Percentiles rank a stretch among this genome's conserved stretches.
phyloP scores from a whole-genome alignment of 1,140 invertebrate genomes.

The Meloidogyne hapla region DNA sequence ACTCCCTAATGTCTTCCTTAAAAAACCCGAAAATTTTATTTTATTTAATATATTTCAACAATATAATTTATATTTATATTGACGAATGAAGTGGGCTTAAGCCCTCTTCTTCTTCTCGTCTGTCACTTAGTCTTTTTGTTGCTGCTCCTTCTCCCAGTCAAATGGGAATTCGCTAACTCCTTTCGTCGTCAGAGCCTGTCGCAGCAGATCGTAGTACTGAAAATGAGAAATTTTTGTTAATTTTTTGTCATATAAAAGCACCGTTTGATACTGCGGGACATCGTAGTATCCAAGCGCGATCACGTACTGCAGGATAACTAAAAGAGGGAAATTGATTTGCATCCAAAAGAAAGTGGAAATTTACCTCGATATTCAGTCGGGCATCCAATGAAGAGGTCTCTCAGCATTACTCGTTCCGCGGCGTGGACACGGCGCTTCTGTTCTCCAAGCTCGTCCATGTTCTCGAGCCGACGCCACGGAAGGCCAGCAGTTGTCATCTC shows the following conservation, averaged over 20 bases:
- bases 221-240: not conserved
- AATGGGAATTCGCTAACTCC: conserved; percentile 50
- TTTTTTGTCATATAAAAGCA: not conserved
- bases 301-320: conserved; percentile 24
- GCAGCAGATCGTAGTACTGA: conserved; percentile 21
- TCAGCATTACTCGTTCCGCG: not conserved
- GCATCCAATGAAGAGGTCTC: conserved; percentile 30
- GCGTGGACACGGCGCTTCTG: conserved; percentile 13
- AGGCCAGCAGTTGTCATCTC: conserved; percentile 46
- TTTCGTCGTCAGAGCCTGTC: conserved; percentile 31
- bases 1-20: too few relatives aligned
- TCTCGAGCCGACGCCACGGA: conserved; percentile 50
- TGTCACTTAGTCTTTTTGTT: not conserved
- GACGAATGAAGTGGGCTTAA: too few relatives aligned
- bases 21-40: too few relatives aligned
- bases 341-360: too few relatives aligned
- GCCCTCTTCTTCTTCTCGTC: not conserved
- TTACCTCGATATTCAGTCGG: conserved; percentile 25
- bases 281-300: conserved; percentile 27
- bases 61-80: too few relatives aligned
- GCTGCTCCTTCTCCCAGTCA: conserved; percentile 28
- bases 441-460: conserved; percentile 39
- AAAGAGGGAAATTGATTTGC: not conserved
- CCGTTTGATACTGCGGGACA: conserved; percentile 18
- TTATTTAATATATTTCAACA: too few relatives aligned